phyloP scores from a whole-genome alignment of 2,797 vertebrate species.

The Xyrichtys novacula region DNA sequence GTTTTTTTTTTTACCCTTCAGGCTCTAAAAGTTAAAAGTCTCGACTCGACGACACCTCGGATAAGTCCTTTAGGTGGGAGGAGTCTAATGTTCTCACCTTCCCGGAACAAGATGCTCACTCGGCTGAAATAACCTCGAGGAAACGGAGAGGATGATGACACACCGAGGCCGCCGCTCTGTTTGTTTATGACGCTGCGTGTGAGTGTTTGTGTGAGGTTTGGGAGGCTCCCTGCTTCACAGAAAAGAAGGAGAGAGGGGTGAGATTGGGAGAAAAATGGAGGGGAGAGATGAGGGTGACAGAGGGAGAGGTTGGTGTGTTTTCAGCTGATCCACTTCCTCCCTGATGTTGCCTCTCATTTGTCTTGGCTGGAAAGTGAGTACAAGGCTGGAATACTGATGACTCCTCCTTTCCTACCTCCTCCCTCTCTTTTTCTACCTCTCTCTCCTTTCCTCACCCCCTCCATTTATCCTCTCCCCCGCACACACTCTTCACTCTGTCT shows the following conservation, averaged over 20 bases:
- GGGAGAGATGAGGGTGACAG: conserved; percentile 41
- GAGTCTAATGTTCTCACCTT: conserved; percentile 16
- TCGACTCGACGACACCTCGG: conserved; percentile 21
- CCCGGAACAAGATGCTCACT: neutral
- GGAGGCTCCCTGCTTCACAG: conserved; percentile 21
- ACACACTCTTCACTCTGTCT: conserved; percentile 78
- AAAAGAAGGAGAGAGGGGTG: neutral
- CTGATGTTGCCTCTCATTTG: conserved; percentile 79
- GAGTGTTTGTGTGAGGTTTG: conserved; percentile 9
- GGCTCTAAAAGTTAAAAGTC: conserved; percentile 7
- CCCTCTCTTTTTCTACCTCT: conserved; percentile 45
- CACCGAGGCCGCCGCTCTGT: conserved; percentile 3
- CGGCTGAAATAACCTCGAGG: conserved; percentile 38
- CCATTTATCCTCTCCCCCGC: conserved; percentile 70
- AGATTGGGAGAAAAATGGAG: conserved; percentile 40
- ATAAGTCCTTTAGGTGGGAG: conserved; percentile 1
- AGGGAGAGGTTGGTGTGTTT: conserved; percentile 73
- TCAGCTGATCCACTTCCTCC: conserved; percentile 80
- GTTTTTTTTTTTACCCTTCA: neutral
- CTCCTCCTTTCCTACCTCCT: conserved; percentile 31
- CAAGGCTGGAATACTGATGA: conserved; percentile 78
- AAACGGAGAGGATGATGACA: conserved; percentile 15
- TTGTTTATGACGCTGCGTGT: conserved; percentile 37
- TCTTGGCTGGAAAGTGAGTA: conserved; percentile 74
- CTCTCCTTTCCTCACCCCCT: conserved; percentile 60